Base-by-base conservation (phyloP, 2,113 vertebrate species). In the Tupaia chinensis region DNA sequence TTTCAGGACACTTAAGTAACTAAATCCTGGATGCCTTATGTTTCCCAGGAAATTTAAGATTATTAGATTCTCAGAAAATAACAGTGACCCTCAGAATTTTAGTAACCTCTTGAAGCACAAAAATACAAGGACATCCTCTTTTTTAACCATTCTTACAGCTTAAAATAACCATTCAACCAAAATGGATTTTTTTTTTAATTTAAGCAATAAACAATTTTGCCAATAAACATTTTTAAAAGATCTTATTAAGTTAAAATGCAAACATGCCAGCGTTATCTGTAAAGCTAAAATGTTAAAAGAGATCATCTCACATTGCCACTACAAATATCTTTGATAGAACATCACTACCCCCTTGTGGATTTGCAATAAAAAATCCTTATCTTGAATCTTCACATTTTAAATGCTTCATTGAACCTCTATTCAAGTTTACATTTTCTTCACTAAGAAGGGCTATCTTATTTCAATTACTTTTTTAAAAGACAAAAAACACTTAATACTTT, bases 341-440 rank as follows among this genome's bases (percentile, higher is more conserved):
- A 98, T 98, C 98, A 98, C 98, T 97, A 98, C 98, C 98, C 98
- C 98, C 98, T 98, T 98, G 98, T 98, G 98, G 98, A 98, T 98
- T 98, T 44, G 25, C 89, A 96, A 98, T 97, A 98, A 98, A 98
- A 97, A 95, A 79, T 89, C 89, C 91, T 97, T 96, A 94, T 96
- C 97, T 97, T 76, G 85, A 86, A 97, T 97, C 87, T 93, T 92
- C 94, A 44, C 83, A 88, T 97, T 89, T 86, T 87, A 96, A 96
- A 89, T 78, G 76, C 76, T 91, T 82, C 94, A 74, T 76, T 58
- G 70, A 97, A 95, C 81, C 97, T 96, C 81, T 87, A 95, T 74
- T 92, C 82, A 93, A 96, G 90, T 96, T 94, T 70, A 72, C 80
- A 83, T 56, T 95, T 93, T 88, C 74, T 78, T 89, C 90, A 80